phyloP scores from a whole-genome alignment of 2,888 invertebrate species.

The Trissolcus japonicus region DNA sequence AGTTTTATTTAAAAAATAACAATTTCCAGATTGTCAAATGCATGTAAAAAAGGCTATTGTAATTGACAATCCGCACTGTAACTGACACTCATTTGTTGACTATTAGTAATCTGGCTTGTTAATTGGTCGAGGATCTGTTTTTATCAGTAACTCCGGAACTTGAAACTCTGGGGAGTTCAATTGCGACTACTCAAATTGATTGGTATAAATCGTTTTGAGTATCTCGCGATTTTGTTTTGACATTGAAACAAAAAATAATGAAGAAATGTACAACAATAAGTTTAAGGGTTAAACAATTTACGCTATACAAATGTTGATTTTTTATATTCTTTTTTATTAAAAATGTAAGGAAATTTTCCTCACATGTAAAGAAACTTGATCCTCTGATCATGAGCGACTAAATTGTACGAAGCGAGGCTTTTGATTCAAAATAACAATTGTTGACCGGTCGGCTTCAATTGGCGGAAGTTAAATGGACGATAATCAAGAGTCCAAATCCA shows the following conservation, averaged over 20 bases:
- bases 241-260: too few relatives aligned
- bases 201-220: slow-evolving; percentile 21
- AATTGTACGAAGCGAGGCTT: slow-evolving; percentile 40
- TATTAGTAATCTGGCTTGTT: slow-evolving; percentile 17
- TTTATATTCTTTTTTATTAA: too few relatives aligned
- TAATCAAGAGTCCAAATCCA: slow-evolving; percentile 12
- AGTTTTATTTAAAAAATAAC: not conserved
- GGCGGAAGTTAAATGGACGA: slow-evolving; percentile 25
- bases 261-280: too few relatives aligned
- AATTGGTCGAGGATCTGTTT: slow-evolving; percentile 41
- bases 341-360: too few relatives aligned
- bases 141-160: slow-evolving; percentile 36
- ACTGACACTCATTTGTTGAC: slow-evolving; percentile 8
- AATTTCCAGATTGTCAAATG: not conserved
- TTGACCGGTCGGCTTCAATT: slow-evolving; percentile 15
- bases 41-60: slow-evolving; percentile 1
- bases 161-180: slow-evolving; percentile 39
- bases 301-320: too few relatives aligned
- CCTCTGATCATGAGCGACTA: slow-evolving; percentile 26
- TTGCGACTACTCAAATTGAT: slow-evolving; percentile 45
- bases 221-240: slow-evolving; percentile 8
- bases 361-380: too few relatives aligned
- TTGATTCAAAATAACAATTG: slow-evolving; percentile 17
- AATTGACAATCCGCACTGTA: too few relatives aligned
- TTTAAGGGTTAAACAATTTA: too few relatives aligned